These are phyloP conservation scores for Catharus bicknelli DNA, from an alignment of 2,113 vertebrate species.

Conservation along the genomic window DNA sequence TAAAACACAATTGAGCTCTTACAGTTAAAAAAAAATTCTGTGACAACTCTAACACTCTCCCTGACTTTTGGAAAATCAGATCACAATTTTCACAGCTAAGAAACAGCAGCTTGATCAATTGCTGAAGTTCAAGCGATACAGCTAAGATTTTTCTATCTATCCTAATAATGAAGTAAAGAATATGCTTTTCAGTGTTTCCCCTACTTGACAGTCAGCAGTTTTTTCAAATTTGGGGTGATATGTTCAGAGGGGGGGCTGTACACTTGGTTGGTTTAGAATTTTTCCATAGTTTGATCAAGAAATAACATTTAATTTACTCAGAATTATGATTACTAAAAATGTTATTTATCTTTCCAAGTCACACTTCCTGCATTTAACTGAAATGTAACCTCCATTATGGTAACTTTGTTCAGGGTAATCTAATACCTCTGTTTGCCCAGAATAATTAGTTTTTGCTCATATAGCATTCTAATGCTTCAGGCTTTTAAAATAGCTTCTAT, in stretches of 20 bases:
- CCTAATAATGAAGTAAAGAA: not conserved
- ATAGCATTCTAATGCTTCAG: not conserved
- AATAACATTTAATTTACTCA: not conserved
- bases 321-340: not conserved
- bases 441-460: not conserved
- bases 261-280: not conserved
- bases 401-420: not conserved
- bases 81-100: not conserved
- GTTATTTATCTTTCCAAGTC: not conserved
- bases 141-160: not conserved
- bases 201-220: not conserved
- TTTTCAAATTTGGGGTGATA: not conserved
- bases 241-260: rapidly evolving
- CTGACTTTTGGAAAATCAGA: not conserved
- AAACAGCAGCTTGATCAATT: not conserved
- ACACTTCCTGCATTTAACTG: not conserved
- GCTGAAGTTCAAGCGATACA: not conserved
- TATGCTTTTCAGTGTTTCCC: not conserved
- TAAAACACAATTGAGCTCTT: not conserved
- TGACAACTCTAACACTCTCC: not conserved
- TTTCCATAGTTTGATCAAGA: not conserved
- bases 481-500: not conserved
- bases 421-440: not conserved
- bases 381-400: not conserved
- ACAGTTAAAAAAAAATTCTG: not conserved